Evolutionary conservation across 2,888 invertebrate genomes (phyloP).

Genomic region (Dolichomitus sp.): DNA sequence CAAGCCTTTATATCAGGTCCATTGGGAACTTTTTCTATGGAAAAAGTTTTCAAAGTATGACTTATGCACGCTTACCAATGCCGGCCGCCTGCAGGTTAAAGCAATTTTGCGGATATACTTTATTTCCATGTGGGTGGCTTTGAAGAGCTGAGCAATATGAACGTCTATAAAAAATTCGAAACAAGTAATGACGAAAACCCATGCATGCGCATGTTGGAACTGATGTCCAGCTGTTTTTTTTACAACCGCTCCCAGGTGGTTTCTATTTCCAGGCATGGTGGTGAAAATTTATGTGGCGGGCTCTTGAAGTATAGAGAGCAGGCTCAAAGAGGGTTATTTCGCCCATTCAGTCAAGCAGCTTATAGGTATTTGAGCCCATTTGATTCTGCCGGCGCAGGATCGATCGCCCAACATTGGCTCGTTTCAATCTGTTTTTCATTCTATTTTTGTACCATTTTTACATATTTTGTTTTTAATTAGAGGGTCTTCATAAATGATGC

Average conservation of each 20-base stretch:
- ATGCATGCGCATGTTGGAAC: constrained; percentile 14
- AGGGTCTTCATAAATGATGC: not conserved
- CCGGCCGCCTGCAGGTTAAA: no score
- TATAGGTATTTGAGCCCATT: constrained; percentile 35
- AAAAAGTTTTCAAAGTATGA: no score
- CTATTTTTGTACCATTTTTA: not conserved
- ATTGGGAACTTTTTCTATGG: no score
- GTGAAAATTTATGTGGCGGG: constrained; percentile 54
- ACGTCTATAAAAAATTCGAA: not conserved
- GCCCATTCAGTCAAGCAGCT: constrained; percentile 49
- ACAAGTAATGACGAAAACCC: not conserved
- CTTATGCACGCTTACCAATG: no score
- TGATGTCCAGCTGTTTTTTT: constrained; percentile 35
- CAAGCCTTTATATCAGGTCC: no score
- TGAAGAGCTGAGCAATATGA: not conserved
- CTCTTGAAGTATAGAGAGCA: constrained; percentile 53
- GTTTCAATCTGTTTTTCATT: not conserved
- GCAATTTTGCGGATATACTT: no score
- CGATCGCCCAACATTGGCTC: constrained; percentile 43
- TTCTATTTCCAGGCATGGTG: constrained; percentile 25
- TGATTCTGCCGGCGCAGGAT: constrained; percentile 37
- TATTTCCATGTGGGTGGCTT: not conserved
- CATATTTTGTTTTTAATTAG: not conserved
- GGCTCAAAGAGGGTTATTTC: constrained; percentile 30
- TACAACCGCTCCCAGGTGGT: constrained; percentile 51